Base-by-base conservation (phyloP, 2,797 vertebrate genomes). In the Heterohyrax brucei region DNA sequence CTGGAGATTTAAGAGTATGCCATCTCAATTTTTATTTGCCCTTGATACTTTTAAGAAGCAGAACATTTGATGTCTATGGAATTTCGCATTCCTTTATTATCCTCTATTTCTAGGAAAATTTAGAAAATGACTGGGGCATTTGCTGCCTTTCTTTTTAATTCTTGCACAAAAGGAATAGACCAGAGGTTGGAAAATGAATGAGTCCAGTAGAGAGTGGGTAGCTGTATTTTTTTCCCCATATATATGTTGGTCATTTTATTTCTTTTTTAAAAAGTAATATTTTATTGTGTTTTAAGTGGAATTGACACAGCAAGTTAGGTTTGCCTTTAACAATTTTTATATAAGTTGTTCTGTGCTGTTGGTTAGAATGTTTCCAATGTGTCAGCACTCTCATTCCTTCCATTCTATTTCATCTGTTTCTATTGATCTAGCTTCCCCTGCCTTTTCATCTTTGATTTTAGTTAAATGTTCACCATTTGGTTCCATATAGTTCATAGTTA, bases 41-140 rank as follows among this genome's bases (percentile, higher is more conserved):
- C 59, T 83, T 73, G 56, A 24, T 82, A 39, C 33, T 81, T 91
- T 56, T 75, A 56, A 93, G 88, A 88, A 96, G 68, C 95, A 86
- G 72, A 87, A 70, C 26, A 48, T 56, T 91, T 94, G 66, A 72
- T 87, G 61, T 59, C 73, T 59, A 64, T 77, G 77, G 30, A 78
- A 87, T 78, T 96, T 93, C 56, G 50, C 50, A 21, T 30, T 93
- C 56, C 30, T 78, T 87, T 80, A 68, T 79, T 91, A 78, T 62
- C 26, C 59, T 93, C 33, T 85, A 24, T 73, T 94, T 96, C 78
- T 92, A 93, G 61, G 87, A 93, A 87, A 88, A 85, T 73, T 77
- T 90, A 82, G 39, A 73, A 96, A 94, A 88, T 56, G 39, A 75
- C 68, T 61, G 53, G 77, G 30, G 14, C n/a, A 90, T 88, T 80